Evolutionary conservation across 2,113 vertebrate species (phyloP).

Genomic region (Madoqua kirkii): DNA sequence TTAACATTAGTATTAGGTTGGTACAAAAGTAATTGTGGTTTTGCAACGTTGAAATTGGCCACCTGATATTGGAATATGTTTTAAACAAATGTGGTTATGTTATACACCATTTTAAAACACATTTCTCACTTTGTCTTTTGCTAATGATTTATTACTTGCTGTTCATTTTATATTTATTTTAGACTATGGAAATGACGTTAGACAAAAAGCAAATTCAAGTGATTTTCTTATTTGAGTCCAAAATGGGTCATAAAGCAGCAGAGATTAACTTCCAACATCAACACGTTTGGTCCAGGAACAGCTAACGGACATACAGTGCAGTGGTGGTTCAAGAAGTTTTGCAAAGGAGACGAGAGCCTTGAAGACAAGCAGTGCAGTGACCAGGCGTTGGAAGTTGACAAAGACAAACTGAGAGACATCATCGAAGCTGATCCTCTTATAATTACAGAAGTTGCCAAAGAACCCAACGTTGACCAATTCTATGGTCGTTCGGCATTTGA

Average conservation of each 20-base stretch:
- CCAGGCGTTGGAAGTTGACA: background rate
- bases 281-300: background rate
- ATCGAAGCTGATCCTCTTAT: background rate
- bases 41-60: background rate
- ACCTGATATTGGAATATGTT: background rate
- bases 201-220: background rate
- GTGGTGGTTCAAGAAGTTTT: background rate
- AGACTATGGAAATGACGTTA: background rate
- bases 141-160: background rate
- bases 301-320: background rate
- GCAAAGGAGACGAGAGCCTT: background rate
- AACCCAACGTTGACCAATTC: background rate
- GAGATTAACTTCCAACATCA: background rate
- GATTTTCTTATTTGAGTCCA: background rate
- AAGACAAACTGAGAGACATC: background rate
- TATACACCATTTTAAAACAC: background rate
- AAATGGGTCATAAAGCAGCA: background rate
- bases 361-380: background rate
- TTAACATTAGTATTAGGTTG: background rate
- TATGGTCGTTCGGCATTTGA: background rate
- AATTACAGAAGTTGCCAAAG: background rate
- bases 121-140: background rate
- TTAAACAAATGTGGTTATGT: background rate
- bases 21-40: background rate
- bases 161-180: background rate